Evolutionary conservation across 1,140 invertebrate genomes (phyloP).

Genomic region (Ostrea edulis): DNA sequence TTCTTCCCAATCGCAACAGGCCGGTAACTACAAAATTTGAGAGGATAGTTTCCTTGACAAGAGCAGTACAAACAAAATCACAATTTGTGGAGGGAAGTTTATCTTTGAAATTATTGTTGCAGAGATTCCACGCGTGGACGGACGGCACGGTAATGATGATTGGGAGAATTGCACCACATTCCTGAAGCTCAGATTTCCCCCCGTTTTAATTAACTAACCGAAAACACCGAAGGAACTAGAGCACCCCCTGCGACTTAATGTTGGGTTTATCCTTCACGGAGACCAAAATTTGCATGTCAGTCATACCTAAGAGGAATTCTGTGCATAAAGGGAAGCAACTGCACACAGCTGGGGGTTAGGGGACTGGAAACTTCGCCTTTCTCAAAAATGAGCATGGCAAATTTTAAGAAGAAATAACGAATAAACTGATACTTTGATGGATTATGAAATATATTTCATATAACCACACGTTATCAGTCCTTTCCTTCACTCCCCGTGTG

Average conservation of each 20-base stretch:
- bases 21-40: background rate
- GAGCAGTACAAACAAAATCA: background rate
- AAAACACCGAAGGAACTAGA: slow-evolving; percentile 2
- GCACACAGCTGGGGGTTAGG: background rate
- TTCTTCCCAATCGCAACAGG: background rate
- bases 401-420: background rate
- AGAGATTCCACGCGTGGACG: background rate
- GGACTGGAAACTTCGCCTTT: background rate
- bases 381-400: background rate
- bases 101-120: slow-evolving; percentile 28
- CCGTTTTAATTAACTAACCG: slow-evolving; percentile 27
- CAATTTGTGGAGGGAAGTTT: background rate
- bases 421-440: background rate
- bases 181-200: background rate
- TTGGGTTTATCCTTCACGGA: background rate
- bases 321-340: background rate
- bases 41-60: background rate
- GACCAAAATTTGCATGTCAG: background rate
- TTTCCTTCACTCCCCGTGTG: background rate
- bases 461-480: background rate
- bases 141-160: background rate
- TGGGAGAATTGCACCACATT: background rate
- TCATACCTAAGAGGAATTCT: background rate
- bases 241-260: slow-evolving; percentile 17
- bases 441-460: background rate